Evolutionary conservation across 2,888 invertebrate species (phyloP).

Genomic region (Spisula solida): DNA sequence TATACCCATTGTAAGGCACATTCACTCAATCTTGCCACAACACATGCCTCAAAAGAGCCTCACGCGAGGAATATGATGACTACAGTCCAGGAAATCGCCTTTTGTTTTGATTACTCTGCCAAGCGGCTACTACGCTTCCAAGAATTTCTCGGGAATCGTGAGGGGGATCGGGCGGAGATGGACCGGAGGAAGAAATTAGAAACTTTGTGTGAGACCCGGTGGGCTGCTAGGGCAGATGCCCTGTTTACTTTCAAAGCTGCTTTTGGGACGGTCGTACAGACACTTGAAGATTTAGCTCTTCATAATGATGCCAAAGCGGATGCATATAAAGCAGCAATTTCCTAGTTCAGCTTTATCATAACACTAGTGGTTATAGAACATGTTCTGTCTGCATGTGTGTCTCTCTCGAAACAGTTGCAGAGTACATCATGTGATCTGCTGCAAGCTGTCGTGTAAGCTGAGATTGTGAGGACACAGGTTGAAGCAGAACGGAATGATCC

Average conservation of each 20-base stretch:
- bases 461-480: background rate
- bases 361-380: slow-evolving; percentile 22
- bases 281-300: background rate
- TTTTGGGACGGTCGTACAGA: background rate
- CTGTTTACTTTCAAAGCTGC: background rate
- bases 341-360: slow-evolving; percentile 26
- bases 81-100: slow-evolving; percentile 32
- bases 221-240: too few species aligned
- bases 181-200: too few species aligned
- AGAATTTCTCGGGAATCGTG: too few species aligned
- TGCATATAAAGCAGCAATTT: background rate
- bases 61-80: slow-evolving; percentile 40
- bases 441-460: slow-evolving; percentile 25
- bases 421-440: slow-evolving; percentile 29
- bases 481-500: slow-evolving; percentile 18
- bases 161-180: too few species aligned
- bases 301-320: slow-evolving; percentile 20
- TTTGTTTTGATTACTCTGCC: too few species aligned
- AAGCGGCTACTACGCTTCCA: too few species aligned
- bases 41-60: slow-evolving; percentile 40
- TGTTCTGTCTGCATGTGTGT: slow-evolving; percentile 7
- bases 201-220: too few species aligned
- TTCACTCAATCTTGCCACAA: slow-evolving; percentile 31
- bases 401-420: background rate
- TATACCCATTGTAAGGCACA: too few species aligned